Conservation (phyloP, 2,113 vertebrate genomes). For the Stigmatopora argus region DNA sequence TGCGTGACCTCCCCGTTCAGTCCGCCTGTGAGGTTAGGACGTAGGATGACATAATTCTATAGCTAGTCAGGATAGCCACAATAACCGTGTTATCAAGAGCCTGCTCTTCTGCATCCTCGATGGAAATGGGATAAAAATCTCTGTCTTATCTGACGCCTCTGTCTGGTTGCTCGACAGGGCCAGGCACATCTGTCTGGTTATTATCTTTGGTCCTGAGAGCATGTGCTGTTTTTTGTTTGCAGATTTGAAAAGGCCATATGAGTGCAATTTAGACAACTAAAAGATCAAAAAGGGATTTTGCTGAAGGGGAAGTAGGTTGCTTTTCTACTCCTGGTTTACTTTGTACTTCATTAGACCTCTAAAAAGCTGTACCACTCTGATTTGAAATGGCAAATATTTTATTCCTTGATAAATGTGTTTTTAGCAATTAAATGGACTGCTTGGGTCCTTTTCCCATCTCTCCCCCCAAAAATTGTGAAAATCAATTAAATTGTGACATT, state of each 20-base stretch:
- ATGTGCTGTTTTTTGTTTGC: slow-evolving; percentile 10
- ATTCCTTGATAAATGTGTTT: neutral
- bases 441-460: neutral
- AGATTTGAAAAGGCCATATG: neutral
- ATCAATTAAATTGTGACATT: neutral
- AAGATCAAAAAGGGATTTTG: slow-evolving; percentile 4
- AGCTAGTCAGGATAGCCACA: neutral
- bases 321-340: neutral
- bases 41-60: neutral
- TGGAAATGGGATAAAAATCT: slow-evolving; percentile 29
- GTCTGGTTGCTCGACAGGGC: slow-evolving; percentile 5
- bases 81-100: neutral
- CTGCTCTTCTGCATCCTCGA: slow-evolving; percentile 4
- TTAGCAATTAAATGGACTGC: neutral
- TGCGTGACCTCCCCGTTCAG: neutral
- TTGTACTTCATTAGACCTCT: neutral
- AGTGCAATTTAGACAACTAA: neutral
- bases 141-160: slow-evolving; percentile 12
- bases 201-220: slow-evolving; percentile 3
- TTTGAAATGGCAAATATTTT: neutral
- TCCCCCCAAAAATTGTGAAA: neutral
- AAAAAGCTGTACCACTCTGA: neutral
- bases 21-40: neutral
- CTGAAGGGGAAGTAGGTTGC: neutral
- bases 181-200: slow-evolving; percentile 13